Evolutionary conservation across 2,113 vertebrate genomes (phyloP), one percentile per base, ranked within the genome.

Genomic region (Aplodontia rufa): DNA sequence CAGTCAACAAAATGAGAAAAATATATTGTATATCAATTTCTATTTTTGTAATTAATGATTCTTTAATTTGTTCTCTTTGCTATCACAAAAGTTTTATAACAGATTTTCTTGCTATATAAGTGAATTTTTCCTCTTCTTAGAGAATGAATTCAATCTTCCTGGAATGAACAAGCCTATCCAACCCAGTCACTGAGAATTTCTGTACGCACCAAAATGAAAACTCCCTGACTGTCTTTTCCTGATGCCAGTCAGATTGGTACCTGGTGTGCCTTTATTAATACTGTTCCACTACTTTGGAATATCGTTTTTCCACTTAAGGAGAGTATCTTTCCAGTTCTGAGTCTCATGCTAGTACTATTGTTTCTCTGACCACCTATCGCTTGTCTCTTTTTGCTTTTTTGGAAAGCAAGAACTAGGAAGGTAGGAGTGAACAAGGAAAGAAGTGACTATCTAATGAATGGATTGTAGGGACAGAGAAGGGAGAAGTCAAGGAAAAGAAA

Each of bases 121-220:
- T 91, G 28, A 80, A 76, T 94, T 94, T 96, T 82, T 26, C 62
- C 51, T 71, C 8, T 28, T n/a, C 30, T 88, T 87, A 76, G 64
- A 72, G 20, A 93, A 49, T 83, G 92, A 97, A 91, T 71, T 89
- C 74, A 88, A 14, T 80, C 55, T 75, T 91, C 40, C 49, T 90
- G 35, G 62, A 85, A 92, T 83, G 62, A 87, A 58, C 13, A 74
- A 69, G 53, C 12, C 28, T 55, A 45, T n/a, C 69, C n/a, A 96
- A 49, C 4, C 16, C 62, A 82, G 76, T 82, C 14, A 1, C 74
- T 84, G 64, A 82, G 69, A 60, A 82, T 55, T 83, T 89, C 62
- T 58, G 30, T n/a, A 37, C 20, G 35, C 13, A 53, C n/a, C 40
- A 79, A 81, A n/a, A 16, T 58, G 17, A 62, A 53, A 83, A 1